Evolutionary conservation across 2,113 vertebrate genomes (phyloP), one percentile per base, ranked within the genome.

Genomic region (Oophaga pumilio): DNA sequence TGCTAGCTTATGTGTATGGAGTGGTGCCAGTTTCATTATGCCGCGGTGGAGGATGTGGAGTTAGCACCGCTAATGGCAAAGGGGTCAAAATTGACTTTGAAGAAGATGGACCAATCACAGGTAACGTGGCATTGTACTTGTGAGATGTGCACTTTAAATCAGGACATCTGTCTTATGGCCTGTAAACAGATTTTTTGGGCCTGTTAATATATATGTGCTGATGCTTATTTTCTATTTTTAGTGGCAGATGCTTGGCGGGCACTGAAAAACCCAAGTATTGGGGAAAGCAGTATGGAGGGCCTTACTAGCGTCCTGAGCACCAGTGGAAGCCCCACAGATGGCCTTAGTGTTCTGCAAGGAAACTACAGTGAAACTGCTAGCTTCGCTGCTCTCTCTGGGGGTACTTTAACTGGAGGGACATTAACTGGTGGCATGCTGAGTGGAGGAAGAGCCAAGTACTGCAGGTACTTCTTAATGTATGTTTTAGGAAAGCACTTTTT

Each of bases 191-290:
- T 13, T 11, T 56, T 4, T 56, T 56, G 53, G 8, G 53, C 53
- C 6, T 56, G 2, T 53, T 53, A 2, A 14, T 69, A 24, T 69
- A 4, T 11, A 13, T 12, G 12, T 28, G 12, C 26, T 28, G 66
- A 3, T 33, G 28, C 69, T 49, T 73, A 43, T 73, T 69, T 69
- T 73, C 1, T 43, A 8, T 18, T 73, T 73, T n/a, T 90, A 99
- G 98, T 99, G 94, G 98, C 98, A 0, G 98, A 99, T 6, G 98
- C 98, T 9, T 99, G 98, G 98, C 93, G 98, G 88, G 98, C 98
- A 56, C 95, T 99, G 87, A 99, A 99, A 94, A 98, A 97, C 74
- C 97, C 98, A 89, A 99, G 98, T 92, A 96, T 99, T 0, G 98
- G 98, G 0, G 98, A 99, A 82, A 99, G 98, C 94, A 99, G 98